Percentiles rank a stretch among this genome's conserved stretches.
These are phyloP conservation scores for Sebastes ruberrimus DNA, from an alignment of 2,797 vertebrate genomes.

Conservation along the genomic window DNA sequence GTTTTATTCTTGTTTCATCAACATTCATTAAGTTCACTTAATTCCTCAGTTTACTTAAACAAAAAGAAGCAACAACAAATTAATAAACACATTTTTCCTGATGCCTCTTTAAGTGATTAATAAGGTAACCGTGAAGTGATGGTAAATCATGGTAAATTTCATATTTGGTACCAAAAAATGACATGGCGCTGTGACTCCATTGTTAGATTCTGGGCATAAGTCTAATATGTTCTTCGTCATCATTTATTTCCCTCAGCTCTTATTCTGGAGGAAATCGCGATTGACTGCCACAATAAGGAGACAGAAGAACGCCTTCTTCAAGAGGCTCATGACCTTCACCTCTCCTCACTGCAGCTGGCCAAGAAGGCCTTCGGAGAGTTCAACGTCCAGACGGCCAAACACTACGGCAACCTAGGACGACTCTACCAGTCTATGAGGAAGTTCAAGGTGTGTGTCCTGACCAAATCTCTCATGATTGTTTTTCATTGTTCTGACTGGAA, in stretches of 20 bases:
- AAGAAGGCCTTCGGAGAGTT: slow-evolving; percentile 99
- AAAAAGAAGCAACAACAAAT: not conserved
- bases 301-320: slow-evolving; percentile 97
- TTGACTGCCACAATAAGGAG: slow-evolving; percentile 99
- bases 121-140: not conserved
- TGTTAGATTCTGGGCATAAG: not conserved
- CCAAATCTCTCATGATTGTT: too few relatives aligned
- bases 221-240: not conserved
- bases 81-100: not conserved
- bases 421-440: slow-evolving; percentile 99
- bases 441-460: slow-evolving; percentile 88
- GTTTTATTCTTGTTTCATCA: not conserved
- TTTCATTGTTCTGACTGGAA: too few relatives aligned
- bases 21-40: not conserved
- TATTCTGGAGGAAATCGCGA: slow-evolving; percentile 98
- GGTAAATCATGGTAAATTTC: not conserved
- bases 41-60: not conserved
- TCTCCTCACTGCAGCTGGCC: slow-evolving; percentile 96
- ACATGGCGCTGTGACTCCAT: not conserved
- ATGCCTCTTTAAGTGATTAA: not conserved
- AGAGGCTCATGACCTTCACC: slow-evolving; percentile 97
- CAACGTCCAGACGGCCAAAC: slow-evolving; percentile 98
- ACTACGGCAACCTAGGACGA: slow-evolving; percentile 97
- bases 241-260: slow-evolving; percentile 81
- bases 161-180: not conserved